Evolutionary conservation across 2,113 vertebrate species (phyloP).

Genomic region (Menidia beryllina): DNA sequence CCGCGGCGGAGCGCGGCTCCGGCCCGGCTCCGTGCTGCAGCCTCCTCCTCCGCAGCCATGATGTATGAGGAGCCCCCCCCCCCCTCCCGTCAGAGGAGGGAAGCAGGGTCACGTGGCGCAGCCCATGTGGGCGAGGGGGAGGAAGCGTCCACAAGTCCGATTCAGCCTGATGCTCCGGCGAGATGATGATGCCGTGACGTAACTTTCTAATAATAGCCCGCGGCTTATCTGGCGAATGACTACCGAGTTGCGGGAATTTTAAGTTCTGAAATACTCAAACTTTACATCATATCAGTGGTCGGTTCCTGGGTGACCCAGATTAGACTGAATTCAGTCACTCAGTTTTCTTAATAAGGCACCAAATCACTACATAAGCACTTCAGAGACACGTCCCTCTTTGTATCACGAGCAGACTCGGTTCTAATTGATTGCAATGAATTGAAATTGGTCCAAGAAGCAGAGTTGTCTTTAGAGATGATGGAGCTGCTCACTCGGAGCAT

Average conservation of each 20-base stretch:
- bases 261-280: background rate
- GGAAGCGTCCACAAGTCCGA: too few relatives aligned
- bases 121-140: constrained; percentile 62
- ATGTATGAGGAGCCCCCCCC: constrained; percentile 75
- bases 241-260: background rate
- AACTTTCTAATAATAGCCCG: constrained; percentile 48
- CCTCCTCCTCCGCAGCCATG: constrained; percentile 82
- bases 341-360: too few relatives aligned
- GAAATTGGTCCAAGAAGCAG: too few relatives aligned
- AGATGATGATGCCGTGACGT: constrained; percentile 41
- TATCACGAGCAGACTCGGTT: too few relatives aligned
- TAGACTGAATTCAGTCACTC: too few relatives aligned
- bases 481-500: too few relatives aligned
- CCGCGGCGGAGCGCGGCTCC: constrained; percentile 26
- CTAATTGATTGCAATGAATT: too few relatives aligned
- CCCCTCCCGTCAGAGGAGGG: constrained; percentile 61
- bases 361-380: too few relatives aligned
- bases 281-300: too few relatives aligned
- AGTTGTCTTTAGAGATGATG: too few relatives aligned
- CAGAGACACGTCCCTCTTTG: too few relatives aligned
- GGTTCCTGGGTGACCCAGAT: too few relatives aligned
- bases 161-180: background rate
- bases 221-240: background rate
- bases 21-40: constrained; percentile 63
- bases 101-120: constrained; percentile 69